These are phyloP conservation scores for Cettia cetti DNA, from an alignment of 2,113 vertebrate genomes.

Conservation along the genomic window DNA sequence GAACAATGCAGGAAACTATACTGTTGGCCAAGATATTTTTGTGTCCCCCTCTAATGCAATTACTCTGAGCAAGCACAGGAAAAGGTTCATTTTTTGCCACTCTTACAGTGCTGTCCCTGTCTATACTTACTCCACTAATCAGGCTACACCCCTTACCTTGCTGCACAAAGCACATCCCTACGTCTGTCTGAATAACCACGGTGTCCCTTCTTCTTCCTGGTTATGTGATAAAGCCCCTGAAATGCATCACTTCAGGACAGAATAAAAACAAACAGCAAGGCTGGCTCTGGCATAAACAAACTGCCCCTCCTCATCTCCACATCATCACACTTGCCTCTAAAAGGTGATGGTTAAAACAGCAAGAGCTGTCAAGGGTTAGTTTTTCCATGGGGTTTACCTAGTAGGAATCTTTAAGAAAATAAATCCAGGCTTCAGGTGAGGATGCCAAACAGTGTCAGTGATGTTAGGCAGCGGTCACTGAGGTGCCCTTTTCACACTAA, in stretches of 20 bases:
- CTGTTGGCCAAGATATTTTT: background rate
- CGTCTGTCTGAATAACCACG: rapidly evolving
- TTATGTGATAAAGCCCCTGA: background rate
- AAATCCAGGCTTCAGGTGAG: slow-evolving; percentile 3
- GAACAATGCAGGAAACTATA: background rate
- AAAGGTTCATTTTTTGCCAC: background rate
- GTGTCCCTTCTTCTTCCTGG: background rate
- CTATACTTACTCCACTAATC: background rate
- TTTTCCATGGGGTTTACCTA: background rate
- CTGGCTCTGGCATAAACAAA: background rate
- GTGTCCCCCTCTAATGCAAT: background rate
- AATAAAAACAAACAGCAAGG: background rate
- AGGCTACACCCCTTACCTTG: background rate
- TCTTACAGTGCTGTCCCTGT: background rate
- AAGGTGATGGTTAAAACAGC: background rate
- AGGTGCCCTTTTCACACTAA: background rate
- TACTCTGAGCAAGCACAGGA: background rate
- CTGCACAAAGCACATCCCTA: background rate
- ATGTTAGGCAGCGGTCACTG: background rate
- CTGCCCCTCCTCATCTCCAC: background rate
- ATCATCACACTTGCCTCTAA: background rate
- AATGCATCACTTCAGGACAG: background rate
- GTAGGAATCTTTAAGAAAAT: background rate
- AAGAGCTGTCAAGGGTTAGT: slow-evolving; percentile 27
- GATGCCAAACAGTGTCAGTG: background rate